These are phyloP conservation scores for Heteromyza rotundicornis DNA, from an alignment of 2,888 invertebrate species.

Conservation along the genomic window DNA sequence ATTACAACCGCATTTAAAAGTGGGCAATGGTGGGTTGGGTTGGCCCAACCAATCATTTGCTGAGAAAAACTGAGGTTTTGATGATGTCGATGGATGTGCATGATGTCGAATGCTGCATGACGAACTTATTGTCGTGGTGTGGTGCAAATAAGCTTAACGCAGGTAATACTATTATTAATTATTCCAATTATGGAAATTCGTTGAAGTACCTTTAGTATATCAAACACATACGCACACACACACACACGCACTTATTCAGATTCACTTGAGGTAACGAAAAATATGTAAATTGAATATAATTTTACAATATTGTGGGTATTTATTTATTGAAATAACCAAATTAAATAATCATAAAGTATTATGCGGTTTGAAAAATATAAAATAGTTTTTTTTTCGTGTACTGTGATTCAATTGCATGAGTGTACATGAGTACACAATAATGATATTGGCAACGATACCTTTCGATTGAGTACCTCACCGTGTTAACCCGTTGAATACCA, in stretches of 20 bases:
- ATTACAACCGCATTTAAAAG: background rate
- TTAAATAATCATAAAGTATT: too few species aligned
- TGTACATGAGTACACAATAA: too few species aligned
- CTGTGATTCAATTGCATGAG: too few species aligned
- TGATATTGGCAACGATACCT: constrained; percentile 49
- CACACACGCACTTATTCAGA: constrained; percentile 5
- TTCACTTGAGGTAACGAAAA: background rate
- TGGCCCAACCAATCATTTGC: background rate
- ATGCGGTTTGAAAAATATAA: too few species aligned
- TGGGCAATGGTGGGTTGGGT: background rate
- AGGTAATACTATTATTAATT: constrained; percentile 60
- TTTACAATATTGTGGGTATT: too few species aligned
- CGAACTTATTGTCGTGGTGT: background rate
- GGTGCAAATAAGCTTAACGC: constrained; percentile 45
- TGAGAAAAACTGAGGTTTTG: background rate
- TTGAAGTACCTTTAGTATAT: too few species aligned
- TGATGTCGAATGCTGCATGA: background rate
- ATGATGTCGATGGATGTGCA: too few species aligned
- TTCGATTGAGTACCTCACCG: too few species aligned
- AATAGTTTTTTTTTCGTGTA: too few species aligned
- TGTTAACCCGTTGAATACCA: too few species aligned
- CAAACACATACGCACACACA: background rate
- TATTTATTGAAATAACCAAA: too few species aligned
- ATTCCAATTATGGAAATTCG: constrained; percentile 59
- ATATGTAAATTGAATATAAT: too few species aligned